Base-by-base conservation (phyloP, 1,140 invertebrate species). In the Zaprionus gabonicus region DNA sequence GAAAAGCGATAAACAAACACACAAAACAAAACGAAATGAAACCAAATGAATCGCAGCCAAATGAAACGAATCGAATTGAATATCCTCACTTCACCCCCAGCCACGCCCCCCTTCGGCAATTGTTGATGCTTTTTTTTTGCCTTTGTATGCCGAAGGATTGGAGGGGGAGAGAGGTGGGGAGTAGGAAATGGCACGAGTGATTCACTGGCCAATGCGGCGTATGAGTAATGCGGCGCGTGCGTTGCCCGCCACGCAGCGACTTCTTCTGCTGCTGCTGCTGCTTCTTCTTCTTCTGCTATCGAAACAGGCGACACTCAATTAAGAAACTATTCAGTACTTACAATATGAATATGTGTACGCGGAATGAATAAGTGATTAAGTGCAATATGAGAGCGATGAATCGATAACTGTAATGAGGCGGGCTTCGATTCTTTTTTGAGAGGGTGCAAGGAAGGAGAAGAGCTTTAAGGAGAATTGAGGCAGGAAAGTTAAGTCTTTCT, bases 171-270 rank as follows among this genome's bases (percentile, higher is more conserved):
- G n/a, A 7, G 41, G 15, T n/a, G 27, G 27, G 9, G n/a, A 31
- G 31, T 64, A 67, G 71, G 71, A 73, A 67, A 73, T 68, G 64
- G 13, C 4, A 31, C 46, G 44, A 73, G 60, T 73, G 56, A 55
- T 67, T 58, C 34, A 41, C 25, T 57, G 69, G 38, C 57, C 36
- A 73, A 44, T 56, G 44, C 58, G 71, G 38, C 71, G 65, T 68
- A 62, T 73, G 65, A 59, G 71, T 59, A 38, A 59, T 51, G 31
- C 41, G 20, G 20, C 46, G 46, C 46, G 46, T 25, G 46, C 20
- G 41, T 51, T n/a, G 20, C 20, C 20, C 20, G 20, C 20, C 20
- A 23, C 51, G 51, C 13, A 27, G 51, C 17, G 27, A 55, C 51
- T 55, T 13, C 23, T 55, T 15, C 23, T 23, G 23, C 15, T 23